These are phyloP conservation scores for Protodeltote pygarga DNA, from an alignment of 2,888 invertebrate genomes.

Conservation along the genomic window DNA sequence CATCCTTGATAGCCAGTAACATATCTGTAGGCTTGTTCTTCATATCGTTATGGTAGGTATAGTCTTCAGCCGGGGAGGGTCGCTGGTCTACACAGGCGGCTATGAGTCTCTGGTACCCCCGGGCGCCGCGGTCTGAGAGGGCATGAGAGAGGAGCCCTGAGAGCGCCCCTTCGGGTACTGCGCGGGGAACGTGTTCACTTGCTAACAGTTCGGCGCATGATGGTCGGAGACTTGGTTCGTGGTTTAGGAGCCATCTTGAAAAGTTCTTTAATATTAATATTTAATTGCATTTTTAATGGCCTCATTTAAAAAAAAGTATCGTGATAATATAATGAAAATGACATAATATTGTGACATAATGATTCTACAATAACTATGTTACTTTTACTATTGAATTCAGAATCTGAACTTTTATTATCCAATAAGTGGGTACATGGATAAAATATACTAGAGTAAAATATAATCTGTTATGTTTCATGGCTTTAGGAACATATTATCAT, in stretches of 20 bases:
- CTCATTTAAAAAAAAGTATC: too few species aligned
- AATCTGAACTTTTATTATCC: too few species aligned
- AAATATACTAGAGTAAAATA: too few species aligned
- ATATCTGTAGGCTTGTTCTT: constrained; percentile 56
- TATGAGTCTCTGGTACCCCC: constrained; percentile 69
- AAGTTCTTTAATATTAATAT: not conserved
- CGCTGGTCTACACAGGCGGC: constrained; percentile 81
- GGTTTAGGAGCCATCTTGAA: constrained; percentile 91
- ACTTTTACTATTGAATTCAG: too few species aligned
- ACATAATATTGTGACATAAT: too few species aligned
- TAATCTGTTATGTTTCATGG: too few species aligned
- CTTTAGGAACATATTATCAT: too few species aligned
- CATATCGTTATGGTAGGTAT: constrained; percentile 90
- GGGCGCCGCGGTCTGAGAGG: constrained; percentile 89
- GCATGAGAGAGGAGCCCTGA: constrained; percentile 94
- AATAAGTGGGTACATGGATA: too few species aligned
- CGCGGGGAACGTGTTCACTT: constrained; percentile 94
- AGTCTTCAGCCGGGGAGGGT: constrained; percentile 89
- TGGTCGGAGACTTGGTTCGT: constrained; percentile 94
- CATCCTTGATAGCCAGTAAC: constrained; percentile 61
- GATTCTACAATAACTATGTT: too few species aligned
- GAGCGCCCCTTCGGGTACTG: constrained; percentile 94
- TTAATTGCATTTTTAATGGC: not conserved
- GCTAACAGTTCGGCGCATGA: constrained; percentile 94
- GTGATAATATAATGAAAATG: too few species aligned